These are phyloP conservation scores for Porites evermanni DNA, from an alignment of 92 coral and sea anemone species.

Conservation along the genomic window DNA sequence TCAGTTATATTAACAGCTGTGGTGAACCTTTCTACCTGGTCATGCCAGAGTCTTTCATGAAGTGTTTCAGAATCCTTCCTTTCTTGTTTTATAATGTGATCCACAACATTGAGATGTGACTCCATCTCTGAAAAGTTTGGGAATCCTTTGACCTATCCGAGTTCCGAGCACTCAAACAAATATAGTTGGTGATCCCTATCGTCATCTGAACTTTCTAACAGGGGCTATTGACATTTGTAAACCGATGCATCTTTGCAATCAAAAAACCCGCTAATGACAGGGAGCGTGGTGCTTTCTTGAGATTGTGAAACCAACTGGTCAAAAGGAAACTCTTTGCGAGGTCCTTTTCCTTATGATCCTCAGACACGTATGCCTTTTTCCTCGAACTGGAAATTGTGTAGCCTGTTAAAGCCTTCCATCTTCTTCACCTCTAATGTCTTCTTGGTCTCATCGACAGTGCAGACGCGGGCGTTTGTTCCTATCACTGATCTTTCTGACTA, in stretches of 20 bases:
- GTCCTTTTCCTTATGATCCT: conserved; percentile 48
- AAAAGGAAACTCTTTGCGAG: not conserved
- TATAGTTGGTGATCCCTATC: conserved; percentile 12
- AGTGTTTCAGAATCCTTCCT: conserved; percentile 31
- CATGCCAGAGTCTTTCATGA: conserved; percentile 39
- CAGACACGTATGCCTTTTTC: not conserved
- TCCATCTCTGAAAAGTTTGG: conserved; percentile 23
- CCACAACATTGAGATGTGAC: conserved; percentile 30
- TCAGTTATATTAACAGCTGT: conserved; percentile 57
- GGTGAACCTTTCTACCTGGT: conserved; percentile 52
- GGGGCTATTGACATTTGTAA: conserved; percentile 22
- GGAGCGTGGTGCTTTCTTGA: conserved; percentile 41
- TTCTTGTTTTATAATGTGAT: conserved; percentile 30
- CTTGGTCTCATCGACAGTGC: conserved; percentile 46
- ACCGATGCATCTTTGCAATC: not conserved
- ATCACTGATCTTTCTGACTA: not conserved
- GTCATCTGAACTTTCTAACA: not conserved
- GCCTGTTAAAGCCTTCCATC: conserved; percentile 14
- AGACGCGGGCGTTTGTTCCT: conserved; percentile 64
- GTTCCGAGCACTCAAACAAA: conserved; percentile 32
- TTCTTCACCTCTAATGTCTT: conserved; percentile 53
- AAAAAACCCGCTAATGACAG: conserved; percentile 2
- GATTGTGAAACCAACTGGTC: not conserved
- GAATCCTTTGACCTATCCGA: not conserved
- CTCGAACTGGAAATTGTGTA: conserved; percentile 7